Percentiles rank a stretch among this genome's conserved stretches.
phyloP scores from a whole-genome alignment of 2,113 vertebrate genomes.

The Gobius niger region DNA sequence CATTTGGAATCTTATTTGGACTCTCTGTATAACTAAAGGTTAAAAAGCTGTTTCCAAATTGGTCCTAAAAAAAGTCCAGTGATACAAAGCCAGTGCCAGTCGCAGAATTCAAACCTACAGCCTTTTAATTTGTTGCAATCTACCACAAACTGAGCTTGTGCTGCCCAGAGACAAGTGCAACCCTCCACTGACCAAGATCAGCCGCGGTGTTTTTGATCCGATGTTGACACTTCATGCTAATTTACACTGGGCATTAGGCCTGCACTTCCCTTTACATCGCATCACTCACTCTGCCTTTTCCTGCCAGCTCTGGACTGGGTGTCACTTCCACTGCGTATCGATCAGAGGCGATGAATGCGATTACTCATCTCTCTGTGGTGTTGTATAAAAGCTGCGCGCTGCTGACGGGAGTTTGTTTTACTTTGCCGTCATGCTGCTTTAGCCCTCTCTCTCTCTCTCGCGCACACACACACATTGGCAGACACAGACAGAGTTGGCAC shows the following conservation, averaged over 20 bases:
- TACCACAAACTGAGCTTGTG: not conserved
- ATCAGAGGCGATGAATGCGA: conserved; percentile 40
- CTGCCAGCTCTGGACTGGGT: conserved; percentile 9
- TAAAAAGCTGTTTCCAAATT: too few species aligned
- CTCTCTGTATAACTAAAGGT: too few species aligned
- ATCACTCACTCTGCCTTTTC: not conserved
- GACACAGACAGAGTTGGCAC: conserved; percentile 33
- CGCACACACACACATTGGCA: not conserved
- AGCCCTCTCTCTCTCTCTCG: conserved; percentile 9
- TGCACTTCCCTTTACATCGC: not conserved
- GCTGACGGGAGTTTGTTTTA: conserved; percentile 41
- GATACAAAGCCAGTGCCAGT: too few species aligned
- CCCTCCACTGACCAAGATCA: not conserved
- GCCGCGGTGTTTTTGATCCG: not conserved
- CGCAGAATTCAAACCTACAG: too few species aligned
- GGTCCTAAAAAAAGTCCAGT: too few species aligned
- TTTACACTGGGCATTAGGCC: not conserved
- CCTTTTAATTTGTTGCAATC: not conserved
- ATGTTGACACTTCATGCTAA: conserved; percentile 6
- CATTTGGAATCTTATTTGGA: too few species aligned
- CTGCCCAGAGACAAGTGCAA: not conserved
- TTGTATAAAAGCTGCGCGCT: conserved; percentile 29
- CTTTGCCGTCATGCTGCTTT: conserved; percentile 30
- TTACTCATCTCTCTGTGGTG: conserved; percentile 37
- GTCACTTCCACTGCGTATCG: conserved; percentile 36